Conservation (phyloP, 2,888 invertebrate species). For the Archaeoteleia sp. region DNA sequence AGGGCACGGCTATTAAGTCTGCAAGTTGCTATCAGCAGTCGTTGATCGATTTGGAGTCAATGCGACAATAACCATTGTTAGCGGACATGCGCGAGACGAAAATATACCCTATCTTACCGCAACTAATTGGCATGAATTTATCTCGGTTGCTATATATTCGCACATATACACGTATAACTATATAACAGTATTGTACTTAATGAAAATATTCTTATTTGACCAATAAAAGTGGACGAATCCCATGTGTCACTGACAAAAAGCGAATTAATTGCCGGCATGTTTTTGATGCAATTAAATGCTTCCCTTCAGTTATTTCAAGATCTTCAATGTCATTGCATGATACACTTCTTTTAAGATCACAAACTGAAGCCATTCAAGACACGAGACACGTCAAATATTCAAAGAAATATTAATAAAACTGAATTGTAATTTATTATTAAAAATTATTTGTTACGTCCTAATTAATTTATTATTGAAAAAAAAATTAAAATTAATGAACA, state of each 20-base stretch:
- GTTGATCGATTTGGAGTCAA: conserved; percentile 41
- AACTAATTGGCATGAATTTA: conserved; percentile 41
- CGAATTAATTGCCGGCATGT: conserved; percentile 53
- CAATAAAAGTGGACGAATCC: conserved; percentile 35
- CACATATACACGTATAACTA: conserved; percentile 32
- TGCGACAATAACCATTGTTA: conserved; percentile 48
- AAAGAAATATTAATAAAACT: no score
- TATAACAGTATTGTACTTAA: conserved; percentile 18
- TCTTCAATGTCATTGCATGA: conserved; percentile 31
- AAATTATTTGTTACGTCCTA: no score
- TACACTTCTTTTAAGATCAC: no score
- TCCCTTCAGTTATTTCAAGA: conserved; percentile 16
- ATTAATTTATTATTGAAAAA: no score
- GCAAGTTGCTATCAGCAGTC: conserved; percentile 43
- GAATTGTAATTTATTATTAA: no score
- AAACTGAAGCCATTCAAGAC: no score
- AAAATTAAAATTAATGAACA: no score
- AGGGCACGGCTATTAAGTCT: conserved; percentile 50
- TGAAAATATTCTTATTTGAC: conserved; percentile 37
- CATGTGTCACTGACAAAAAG: conserved; percentile 47
- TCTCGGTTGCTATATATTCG: conserved; percentile 21
- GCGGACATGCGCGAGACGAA: conserved; percentile 34
- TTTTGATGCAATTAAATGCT: conserved; percentile 51
- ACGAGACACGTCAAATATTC: no score
- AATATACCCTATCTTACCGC: conserved; percentile 34